These are phyloP conservation scores for Clarias batrachus DNA, from an alignment of 2,113 vertebrate species.

Conservation along the genomic window DNA sequence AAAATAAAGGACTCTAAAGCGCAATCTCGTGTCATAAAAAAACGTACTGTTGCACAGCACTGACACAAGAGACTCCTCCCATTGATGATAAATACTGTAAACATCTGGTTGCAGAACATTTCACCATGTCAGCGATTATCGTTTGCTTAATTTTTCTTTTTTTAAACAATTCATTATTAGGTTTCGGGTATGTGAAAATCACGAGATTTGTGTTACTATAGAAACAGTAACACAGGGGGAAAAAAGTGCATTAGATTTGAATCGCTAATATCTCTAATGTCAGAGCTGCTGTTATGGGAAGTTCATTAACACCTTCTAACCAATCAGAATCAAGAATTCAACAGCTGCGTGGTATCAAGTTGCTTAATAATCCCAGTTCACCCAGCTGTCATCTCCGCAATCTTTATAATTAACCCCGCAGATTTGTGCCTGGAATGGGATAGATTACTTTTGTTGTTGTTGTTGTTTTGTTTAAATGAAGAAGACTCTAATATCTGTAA, in stretches of 20 bases:
- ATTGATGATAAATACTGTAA: background rate
- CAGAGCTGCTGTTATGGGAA: background rate
- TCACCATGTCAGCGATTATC: background rate
- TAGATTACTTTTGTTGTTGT: conserved; percentile 8
- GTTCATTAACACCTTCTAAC: background rate
- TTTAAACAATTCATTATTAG: background rate
- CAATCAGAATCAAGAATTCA: background rate
- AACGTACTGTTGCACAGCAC: background rate
- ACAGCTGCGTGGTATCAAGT: background rate
- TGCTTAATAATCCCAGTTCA: conserved; percentile 47
- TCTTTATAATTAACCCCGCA: conserved; percentile 22
- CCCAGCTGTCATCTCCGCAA: background rate
- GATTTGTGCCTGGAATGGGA: conserved; percentile 2
- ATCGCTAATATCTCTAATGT: background rate
- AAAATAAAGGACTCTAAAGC: background rate
- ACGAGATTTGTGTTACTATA: background rate
- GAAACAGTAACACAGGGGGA: background rate
- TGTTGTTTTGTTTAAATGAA: background rate
- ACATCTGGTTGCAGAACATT: background rate
- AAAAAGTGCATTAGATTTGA: background rate
- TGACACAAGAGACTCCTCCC: background rate
- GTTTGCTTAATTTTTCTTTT: background rate
- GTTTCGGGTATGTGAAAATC: background rate
- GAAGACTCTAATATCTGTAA: conserved; percentile 18
- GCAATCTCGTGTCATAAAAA: background rate